Evolutionary conservation across 2,888 invertebrate genomes (phyloP), one percentile per base, ranked within the genome.

Genomic region (Macaria liturata): DNA sequence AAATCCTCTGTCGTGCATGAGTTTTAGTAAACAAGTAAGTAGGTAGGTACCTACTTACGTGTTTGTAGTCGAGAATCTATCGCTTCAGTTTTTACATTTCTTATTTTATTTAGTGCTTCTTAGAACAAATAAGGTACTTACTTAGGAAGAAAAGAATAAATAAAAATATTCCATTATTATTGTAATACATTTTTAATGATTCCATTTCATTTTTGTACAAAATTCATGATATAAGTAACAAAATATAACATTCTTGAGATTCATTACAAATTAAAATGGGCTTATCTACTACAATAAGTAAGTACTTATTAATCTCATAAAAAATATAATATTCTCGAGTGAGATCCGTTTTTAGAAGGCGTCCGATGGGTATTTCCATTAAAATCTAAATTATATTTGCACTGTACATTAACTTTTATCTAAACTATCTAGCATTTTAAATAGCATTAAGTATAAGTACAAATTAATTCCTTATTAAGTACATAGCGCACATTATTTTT

Each of bases 321-420:
- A 4, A 42, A 59, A 59, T 63, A 63, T 59, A 63, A 62, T 70
- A 77, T 80, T 83, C 84, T 85, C 83, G 72, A 74, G 75, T 86
- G 86, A 86, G 86, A 86, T 86, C 86, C 84, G 80, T 86, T 66
- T 20, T 61, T 62, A 57, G 46, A 62, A 65, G 57, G 59, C 60
- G 80, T 73, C 65, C 62, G 66, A 69, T 62, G 58, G 66, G 60
- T 58, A 65, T 61, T 63, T 59, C 54, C 9, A 59, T 53, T 68
- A 55, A 32, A 48, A 49, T 49, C 52, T 57, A 57, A 54, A 54
- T 37, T 54, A 54, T 58, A 55, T 60, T 49, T 60, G 45, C 59
- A 59, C 55, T 60, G 59, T 60, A 60, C 59, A 60, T 49, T 55
- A 59, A 34, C 30, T 37, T 46, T 50, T 46, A 43, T 46, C 7